These are phyloP conservation scores for Rhizomys pruinosus DNA, from an alignment of 2,113 vertebrate species.

Conservation along the genomic window DNA sequence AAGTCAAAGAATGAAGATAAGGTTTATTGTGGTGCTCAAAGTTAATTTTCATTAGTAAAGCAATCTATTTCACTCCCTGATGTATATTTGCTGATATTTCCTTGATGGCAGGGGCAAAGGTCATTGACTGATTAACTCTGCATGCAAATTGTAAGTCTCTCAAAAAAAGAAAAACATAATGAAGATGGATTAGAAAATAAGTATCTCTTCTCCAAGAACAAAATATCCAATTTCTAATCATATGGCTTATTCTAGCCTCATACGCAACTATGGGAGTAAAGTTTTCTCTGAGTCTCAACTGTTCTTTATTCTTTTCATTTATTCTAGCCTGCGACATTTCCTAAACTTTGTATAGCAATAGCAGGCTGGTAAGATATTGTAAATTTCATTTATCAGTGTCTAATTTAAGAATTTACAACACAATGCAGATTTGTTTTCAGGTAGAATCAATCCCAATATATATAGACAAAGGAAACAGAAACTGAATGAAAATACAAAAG, in stretches of 20 bases:
- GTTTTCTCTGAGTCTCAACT: neutral
- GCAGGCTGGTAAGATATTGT: neutral
- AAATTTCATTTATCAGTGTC: neutral
- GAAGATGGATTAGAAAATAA: constrained; percentile 40
- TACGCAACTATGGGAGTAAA: neutral
- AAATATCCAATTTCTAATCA: neutral
- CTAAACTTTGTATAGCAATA: neutral
- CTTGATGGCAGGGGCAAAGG: neutral
- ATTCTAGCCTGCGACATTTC: constrained; percentile 25
- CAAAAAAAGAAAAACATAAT: constrained; percentile 3
- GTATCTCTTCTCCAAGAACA: neutral
- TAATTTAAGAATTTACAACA: constrained; percentile 33
- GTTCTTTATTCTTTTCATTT: neutral
- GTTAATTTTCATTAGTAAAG: constrained; percentile 28
- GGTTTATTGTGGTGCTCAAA: neutral
- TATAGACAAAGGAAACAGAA: neutral
- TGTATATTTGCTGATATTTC: neutral
- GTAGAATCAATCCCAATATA: constrained; percentile 25
- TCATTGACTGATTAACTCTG: neutral
- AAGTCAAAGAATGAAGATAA: neutral
- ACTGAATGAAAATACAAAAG: neutral
- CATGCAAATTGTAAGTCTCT: neutral
- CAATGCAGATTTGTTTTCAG: neutral
- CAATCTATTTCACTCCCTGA: neutral
- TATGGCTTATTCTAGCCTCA: neutral